Evolutionary conservation across 2,888 invertebrate genomes (phyloP), one percentile per base, ranked within the genome.

Genomic region (Micropterix aruncella): DNA sequence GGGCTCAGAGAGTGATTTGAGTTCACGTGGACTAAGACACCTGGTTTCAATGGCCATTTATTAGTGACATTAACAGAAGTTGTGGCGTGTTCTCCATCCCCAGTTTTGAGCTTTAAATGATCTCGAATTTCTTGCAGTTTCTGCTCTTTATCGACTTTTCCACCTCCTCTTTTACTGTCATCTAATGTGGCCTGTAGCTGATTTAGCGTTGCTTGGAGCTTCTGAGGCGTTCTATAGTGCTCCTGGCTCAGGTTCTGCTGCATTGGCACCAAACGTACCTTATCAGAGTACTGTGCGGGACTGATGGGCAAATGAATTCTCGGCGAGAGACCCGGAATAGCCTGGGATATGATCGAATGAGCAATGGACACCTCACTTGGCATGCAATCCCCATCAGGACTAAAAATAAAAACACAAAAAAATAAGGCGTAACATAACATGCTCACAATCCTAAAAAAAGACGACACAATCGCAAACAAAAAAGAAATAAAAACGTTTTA

Each of bases 21-120:
- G 66, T 89, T 89, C 17, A 90, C 83, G 60, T 91, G 91, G 41
- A 91, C 83, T 56, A 91, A 72, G 44, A 91, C 89, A 43, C 91
- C 91, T 2, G 91, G 90, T 57, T 87, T 83, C 47, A 90, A 65
- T 5, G 91, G 91, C 91, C 91, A 92, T 59, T 86, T 82, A 52
- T 72, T 79, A 2, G 76, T 74, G 14, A 43, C 40, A 45, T 16
- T 46, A 38, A 27, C 5, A 27, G 27, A 27, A 12, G 27, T 27
- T 27, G 27, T 27, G 7, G 27, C 7, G 7, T 27, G 5, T 27
- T 27, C 27, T 12, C 7, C 27, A 5, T 12, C 27, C 27, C 12
- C 27, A 27, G 27, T 27, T 27, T 27, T 27, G 27, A 5, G 27
- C 27, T 27, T 27, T 27, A 27, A 27, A 27, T 27, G 27, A 27